Evolutionary conservation across 2,113 vertebrate genomes (phyloP), one percentile per base, ranked within the genome.

Genomic region (Hippocampus barbouri): DNA sequence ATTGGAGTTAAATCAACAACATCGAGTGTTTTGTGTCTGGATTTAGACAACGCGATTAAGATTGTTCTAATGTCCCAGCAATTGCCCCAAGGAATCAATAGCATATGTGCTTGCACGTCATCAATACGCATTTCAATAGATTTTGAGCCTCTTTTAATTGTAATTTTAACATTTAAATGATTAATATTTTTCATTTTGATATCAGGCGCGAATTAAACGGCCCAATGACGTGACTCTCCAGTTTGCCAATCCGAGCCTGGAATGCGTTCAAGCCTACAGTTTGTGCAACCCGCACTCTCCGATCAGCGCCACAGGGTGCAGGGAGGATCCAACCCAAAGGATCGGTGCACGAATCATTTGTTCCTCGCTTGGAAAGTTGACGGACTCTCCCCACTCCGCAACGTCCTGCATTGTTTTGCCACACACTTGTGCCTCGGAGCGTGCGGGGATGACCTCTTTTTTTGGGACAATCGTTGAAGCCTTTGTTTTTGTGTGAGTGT

Each of bases 181-280:
- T 9, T 41, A 25, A 25, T 25, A 16, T 7, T 53, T 30, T 18
- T 0, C 27, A 4, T 5, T 21, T 38, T 68, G 15, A 21, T 30
- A 53, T 30, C 1, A 71, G 60, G 15, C 61, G 27, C 59, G 68
- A 77, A 63, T 74, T 69, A 41, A 62, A 71, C 66, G 79, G 56
- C 67, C 84, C 74, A 66, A 59, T 83, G 84, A 88, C 86, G 85
- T 83, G 83, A 83, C 56, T 59, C 78, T 64, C 75, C 70, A 76
- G 81, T 86, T 83, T 86, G 80, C 76, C 79, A 71, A 76, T 79
- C 69, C 30, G 69, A 80, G 63, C 68, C 77, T 41, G 60, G 70
- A 74, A 81, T 40, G 38, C 71, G 2, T n/a, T 21, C 40, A 20
- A 21, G 41, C 63, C 41, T 5, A 49, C 73, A 40, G 71, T 69